Evolutionary conservation across 2,797 vertebrate genomes (phyloP).

Genomic region (Oreonectes daqikongensis): DNA sequence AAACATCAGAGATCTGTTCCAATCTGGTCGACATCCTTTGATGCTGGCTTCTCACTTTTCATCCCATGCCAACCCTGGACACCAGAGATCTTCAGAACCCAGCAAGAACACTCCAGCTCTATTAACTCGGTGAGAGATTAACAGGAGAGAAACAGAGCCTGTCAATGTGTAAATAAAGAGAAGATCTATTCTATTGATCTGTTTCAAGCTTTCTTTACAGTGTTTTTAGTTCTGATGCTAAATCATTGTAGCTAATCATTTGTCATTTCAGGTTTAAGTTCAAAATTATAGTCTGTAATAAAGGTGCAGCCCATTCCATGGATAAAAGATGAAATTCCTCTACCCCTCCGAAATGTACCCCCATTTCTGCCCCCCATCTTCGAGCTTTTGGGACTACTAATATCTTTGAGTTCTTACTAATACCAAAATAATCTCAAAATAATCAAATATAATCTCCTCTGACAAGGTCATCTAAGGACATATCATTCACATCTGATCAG

Average conservation of each 20-base stretch:
- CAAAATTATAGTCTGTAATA: no score
- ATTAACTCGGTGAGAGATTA: constrained; percentile 49
- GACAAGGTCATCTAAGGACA: constrained; percentile 27
- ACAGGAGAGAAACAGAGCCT: constrained; percentile 13
- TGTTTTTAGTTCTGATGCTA: not conserved
- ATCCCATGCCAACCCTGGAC: constrained; percentile 39
- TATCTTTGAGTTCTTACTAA: no score
- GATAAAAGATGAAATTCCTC: no score
- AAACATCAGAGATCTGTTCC: constrained; percentile 23
- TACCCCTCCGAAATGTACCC: no score
- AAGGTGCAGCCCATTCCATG: no score
- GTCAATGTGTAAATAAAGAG: constrained; percentile 8
- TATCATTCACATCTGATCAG: constrained; percentile 13
- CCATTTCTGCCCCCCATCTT: no score
- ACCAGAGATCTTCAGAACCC: constrained; percentile 15
- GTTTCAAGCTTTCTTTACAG: not conserved
- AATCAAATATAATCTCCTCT: no score
- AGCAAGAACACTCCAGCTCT: constrained; percentile 26
- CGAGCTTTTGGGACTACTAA: no score
- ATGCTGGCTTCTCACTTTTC: constrained; percentile 24
- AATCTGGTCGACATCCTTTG: constrained; percentile 18
- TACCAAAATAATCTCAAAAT: no score
- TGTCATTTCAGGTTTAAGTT: no score
- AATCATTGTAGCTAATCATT: no score
- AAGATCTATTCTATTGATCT: not conserved